Base-by-base conservation (phyloP, 2,888 invertebrate genomes). In the Cheilosia scutellata region DNA sequence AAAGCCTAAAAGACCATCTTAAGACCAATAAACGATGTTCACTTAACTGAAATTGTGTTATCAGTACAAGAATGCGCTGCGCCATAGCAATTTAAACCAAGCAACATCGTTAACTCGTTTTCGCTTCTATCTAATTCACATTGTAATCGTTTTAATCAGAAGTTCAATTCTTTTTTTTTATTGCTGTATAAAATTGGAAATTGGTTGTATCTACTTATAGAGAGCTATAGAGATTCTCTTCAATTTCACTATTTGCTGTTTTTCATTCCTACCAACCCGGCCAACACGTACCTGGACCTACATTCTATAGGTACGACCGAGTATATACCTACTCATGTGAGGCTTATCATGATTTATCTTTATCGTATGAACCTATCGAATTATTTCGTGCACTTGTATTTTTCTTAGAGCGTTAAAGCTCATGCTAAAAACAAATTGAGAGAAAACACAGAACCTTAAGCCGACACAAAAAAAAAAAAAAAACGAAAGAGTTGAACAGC, bases 381-480 rank as follows among this genome's bases (percentile, higher is more conserved):
- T 79, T 65, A 79, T 77, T 75, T 79, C 84, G 79, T 79, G 79
- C 79, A 75, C 79, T 79, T 84, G 79, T 71, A 65, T 71, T 71
- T 63, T 31, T 40, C 16, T 9, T 20, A 27, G 44, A 83, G 79
- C 84, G 84, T 71, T 84, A 75, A 75, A 75, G 60, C 84, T 84
- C 75, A 84, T 84, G 75, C 84, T 79, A 79, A 84, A 76, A 84
- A 84, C 79, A 84, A 84, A 84, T 84, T 84, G 84, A 75, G 68
- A 75, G 63, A 70, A 75, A 75, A 70, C 42, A 20, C 42, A n/a
- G 31, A 79, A 51, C 55, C 44, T 33, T 47, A 47, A 57, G 42
- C 42, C 31, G 58, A 55, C 72, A 76, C 37, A 44, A 63, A 68
- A 47, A 20, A 31, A 20, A 57, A 44, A 20, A 33, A 5, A 37